Percentiles rank a stretch among this genome's conserved stretches.
Evolutionary conservation across 2,113 vertebrate species (phyloP).

Genomic region (Corythaixoides concolor): DNA sequence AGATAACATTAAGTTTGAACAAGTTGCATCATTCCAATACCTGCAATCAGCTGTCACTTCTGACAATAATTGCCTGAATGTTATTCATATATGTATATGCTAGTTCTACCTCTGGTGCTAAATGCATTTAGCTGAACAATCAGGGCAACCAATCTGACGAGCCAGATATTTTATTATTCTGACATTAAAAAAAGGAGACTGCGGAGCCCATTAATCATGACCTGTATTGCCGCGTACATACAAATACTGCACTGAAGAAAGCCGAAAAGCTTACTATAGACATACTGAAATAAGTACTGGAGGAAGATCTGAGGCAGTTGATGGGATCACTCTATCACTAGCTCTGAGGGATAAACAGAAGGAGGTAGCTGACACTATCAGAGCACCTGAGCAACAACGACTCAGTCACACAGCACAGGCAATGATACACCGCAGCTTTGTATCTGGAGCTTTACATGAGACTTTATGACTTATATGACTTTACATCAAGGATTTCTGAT

Average conservation of each 20-base stretch:
- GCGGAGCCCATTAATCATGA: slow-evolving; percentile 58
- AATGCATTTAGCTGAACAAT: slow-evolving; percentile 67
- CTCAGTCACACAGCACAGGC: not conserved
- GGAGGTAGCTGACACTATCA: not conserved
- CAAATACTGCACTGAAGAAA: slow-evolving; percentile 58
- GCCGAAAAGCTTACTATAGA: slow-evolving; percentile 9
- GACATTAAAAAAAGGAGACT: slow-evolving; percentile 52
- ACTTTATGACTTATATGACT: not conserved
- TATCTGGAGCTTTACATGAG: not conserved
- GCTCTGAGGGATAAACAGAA: not conserved
- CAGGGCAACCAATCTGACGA: slow-evolving; percentile 20
- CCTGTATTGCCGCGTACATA: slow-evolving; percentile 33
- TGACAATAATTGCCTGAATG: slow-evolving; percentile 66
- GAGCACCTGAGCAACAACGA: not conserved
- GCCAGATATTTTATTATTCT: slow-evolving; percentile 56
- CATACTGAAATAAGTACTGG: not conserved
- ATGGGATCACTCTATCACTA: not conserved
- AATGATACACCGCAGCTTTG: not conserved
- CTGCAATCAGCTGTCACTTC: slow-evolving; percentile 75
- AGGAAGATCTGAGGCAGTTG: slow-evolving; percentile 12
- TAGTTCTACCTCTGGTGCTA: slow-evolving; percentile 34
- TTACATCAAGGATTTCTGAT: slow-evolving; percentile 18
- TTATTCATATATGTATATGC: slow-evolving; percentile 35
- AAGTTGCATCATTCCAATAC: slow-evolving; percentile 77
- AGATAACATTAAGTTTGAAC: slow-evolving; percentile 80